phyloP scores from a whole-genome alignment of 2,888 invertebrate genomes.

The Drosophila sordidula region DNA sequence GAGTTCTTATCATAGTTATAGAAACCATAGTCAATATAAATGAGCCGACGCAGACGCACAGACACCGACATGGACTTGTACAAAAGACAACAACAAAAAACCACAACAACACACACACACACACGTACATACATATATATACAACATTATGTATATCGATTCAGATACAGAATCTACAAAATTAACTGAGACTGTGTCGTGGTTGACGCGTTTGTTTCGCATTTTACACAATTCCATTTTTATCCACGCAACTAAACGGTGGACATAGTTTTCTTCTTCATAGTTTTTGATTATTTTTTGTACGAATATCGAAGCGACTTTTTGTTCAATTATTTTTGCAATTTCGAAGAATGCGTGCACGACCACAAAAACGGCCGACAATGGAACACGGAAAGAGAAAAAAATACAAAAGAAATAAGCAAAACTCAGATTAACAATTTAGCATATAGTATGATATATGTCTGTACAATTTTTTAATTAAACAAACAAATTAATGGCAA shows the following conservation, averaged over 20 bases:
- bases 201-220: constrained; percentile 57
- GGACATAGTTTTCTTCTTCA: constrained; percentile 34
- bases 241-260: constrained; percentile 27
- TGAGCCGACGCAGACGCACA: constrained; percentile 58
- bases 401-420: constrained; percentile 22
- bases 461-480: constrained; percentile 84
- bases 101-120: constrained; percentile 3
- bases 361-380: constrained; percentile 54
- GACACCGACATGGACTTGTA: constrained; percentile 61
- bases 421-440: constrained; percentile 55
- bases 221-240: constrained; percentile 77
- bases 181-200: constrained; percentile 60
- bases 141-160: constrained; percentile 20
- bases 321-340: constrained; percentile 68
- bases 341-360: constrained; percentile 66
- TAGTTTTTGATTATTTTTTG: constrained; percentile 35
- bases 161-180: constrained; percentile 25
- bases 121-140: constrained; percentile 7
- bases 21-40: constrained; percentile 84
- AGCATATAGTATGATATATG: constrained; percentile 80
- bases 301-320: constrained; percentile 49
- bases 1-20: constrained; percentile 84
- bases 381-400: constrained; percentile 49
- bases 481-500: constrained; percentile 81
- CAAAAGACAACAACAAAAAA: constrained; percentile 59